These are phyloP conservation scores for Xenopus petersii DNA, from an alignment of 2,797 vertebrate genomes.

Conservation along the genomic window DNA sequence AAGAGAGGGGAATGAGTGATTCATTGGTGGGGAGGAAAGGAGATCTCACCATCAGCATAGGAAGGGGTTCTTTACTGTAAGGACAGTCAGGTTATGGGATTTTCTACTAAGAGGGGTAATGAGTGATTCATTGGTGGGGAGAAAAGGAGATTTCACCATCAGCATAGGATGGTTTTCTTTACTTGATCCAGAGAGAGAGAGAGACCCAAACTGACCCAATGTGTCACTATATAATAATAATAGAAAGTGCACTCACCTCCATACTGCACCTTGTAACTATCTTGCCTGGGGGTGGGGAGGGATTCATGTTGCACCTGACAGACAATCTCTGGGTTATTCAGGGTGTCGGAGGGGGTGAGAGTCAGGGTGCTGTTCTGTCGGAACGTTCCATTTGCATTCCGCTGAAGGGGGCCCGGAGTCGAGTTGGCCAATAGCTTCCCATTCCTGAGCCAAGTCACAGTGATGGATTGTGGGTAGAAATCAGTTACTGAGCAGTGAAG, in stretches of 20 bases:
- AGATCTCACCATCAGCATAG: no score
- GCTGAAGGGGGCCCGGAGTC: not conserved
- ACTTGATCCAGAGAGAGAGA: no score
- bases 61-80: no score
- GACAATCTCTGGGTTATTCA: not conserved
- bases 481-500: not conserved
- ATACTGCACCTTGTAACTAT: not conserved
- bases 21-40: no score
- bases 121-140: no score
- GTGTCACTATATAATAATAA: no score
- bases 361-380: constrained; percentile 13
- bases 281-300: not conserved
- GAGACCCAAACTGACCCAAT: not conserved
- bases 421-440: not conserved
- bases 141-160: no score
- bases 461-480: not conserved
- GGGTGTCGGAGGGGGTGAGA: not conserved
- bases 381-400: constrained; percentile 5
- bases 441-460: constrained; percentile 9
- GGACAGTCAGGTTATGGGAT: no score
- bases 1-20: no score
- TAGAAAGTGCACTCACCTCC: not conserved
- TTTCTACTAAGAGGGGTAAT: no score
- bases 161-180: no score
- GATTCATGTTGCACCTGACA: constrained; percentile 10